Evolutionary conservation across 1,140 invertebrate genomes (phyloP), one percentile per base, ranked within the genome.

Genomic region (Tetragnatha versicolor): DNA sequence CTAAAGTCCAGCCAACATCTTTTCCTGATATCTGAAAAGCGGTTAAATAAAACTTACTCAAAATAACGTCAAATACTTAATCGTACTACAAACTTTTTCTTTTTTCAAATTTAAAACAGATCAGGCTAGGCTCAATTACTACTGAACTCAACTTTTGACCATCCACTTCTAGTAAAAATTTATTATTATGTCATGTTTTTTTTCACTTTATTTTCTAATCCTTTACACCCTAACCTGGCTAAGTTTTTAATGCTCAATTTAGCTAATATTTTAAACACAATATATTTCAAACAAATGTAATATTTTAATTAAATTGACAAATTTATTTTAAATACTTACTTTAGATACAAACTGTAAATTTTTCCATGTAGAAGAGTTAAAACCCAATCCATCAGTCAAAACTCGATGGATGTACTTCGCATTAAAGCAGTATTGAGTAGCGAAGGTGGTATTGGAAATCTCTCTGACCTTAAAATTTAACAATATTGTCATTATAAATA

Each of bases 1-100:
- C 88, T 22, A 88, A 55, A 0, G 86, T 70, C 87, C 87, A 88
- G 9, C 87, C 87, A 12, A 88, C 70, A 45, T 85, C 83, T 33
- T 81, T 84, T 0, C 81, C 79, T 22, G 82, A 80, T 17, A 87
- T 72, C 86, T 87, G 66, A n/a, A 83, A 82, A 63, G n/a, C n/a
- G n/a, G n/a, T n/a, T n/a, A n/a, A n/a, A n/a, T n/a, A n/a, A n/a
- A n/a, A n/a, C n/a, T n/a, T n/a, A n/a, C n/a, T n/a, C n/a, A n/a
- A n/a, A n/a, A n/a, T n/a, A n/a, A n/a, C n/a, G n/a, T n/a, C n/a
- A n/a, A n/a, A n/a, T n/a, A n/a, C n/a, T n/a, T n/a, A n/a, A n/a
- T n/a, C n/a, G n/a, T n/a, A n/a, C n/a, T n/a, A n/a, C n/a, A n/a
- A n/a, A n/a, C n/a, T n/a, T n/a, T n/a, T n/a, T n/a, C n/a, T n/a